phyloP scores from a whole-genome alignment of 2,888 invertebrate genomes.

The Spilarctia lutea region DNA sequence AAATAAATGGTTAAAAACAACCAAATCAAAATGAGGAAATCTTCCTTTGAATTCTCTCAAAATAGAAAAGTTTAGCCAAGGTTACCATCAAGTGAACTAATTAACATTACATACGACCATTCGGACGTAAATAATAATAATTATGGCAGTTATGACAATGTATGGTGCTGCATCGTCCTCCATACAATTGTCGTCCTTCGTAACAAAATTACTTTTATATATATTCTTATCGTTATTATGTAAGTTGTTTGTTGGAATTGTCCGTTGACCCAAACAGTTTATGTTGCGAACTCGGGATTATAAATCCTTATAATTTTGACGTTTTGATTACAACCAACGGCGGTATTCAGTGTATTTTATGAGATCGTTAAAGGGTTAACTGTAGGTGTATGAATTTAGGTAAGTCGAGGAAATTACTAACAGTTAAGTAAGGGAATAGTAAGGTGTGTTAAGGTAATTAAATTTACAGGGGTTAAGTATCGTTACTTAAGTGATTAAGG shows the following conservation, averaged over 20 bases:
- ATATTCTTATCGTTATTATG: constrained; percentile 20
- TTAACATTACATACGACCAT: constrained; percentile 13
- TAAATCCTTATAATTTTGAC: constrained; percentile 37
- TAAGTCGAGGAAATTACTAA: constrained; percentile 12
- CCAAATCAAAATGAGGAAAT: too few relatives aligned
- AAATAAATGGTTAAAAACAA: too few relatives aligned
- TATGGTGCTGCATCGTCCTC: background rate
- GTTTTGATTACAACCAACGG: constrained; percentile 29
- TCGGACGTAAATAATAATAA: constrained; percentile 14
- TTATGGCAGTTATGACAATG: constrained; percentile 15
- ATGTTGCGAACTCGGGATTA: constrained; percentile 23
- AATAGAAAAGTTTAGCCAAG: background rate
- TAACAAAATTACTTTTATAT: constrained; percentile 2
- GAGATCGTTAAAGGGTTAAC: constrained; percentile 13
- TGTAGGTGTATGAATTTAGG: constrained; percentile 2
- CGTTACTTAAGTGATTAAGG: background rate
- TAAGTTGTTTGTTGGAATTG: constrained; percentile 31
- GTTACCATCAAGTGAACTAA: constrained; percentile 3
- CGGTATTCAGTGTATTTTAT: constrained; percentile 12
- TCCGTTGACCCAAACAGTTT: constrained; percentile 21
- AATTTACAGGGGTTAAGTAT: background rate
- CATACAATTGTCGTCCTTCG: constrained; percentile 1
- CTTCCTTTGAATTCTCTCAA: background rate
- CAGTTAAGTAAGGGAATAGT: background rate
- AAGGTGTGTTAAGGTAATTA: background rate